Evolutionary conservation across 2,797 vertebrate genomes (phyloP), one percentile per base, ranked within the genome.

Genomic region (Sus cebifrons): DNA sequence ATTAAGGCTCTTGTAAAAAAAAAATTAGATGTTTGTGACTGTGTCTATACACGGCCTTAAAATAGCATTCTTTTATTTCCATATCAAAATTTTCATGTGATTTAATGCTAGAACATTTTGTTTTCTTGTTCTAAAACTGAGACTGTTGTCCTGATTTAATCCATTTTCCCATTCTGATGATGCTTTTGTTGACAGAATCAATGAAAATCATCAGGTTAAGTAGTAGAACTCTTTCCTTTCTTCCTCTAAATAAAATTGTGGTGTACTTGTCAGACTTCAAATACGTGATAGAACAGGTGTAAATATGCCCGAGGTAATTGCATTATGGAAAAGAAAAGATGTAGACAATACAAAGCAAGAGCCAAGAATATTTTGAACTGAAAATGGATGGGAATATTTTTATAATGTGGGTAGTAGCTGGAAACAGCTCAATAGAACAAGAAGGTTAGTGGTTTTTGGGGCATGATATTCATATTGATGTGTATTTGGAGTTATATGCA

Each of bases 51-150:
- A 36, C 44, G 77, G 2, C 60, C 64, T 86, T 90, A 85, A 94
- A 94, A 96, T 77, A 88, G 15, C 20, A 49, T 68, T 88, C 27
- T 92, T 94, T 92, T 81, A 73, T 94, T 96, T 95, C 18, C 68
- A 65, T 65, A 70, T 93, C 44, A 95, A 90, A 89, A 87, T 89
- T 77, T 88, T 91, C 85, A 75, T 68, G 29, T 44, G 36, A 95
- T 20, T 82, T 74, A 78, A 88, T 73, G 32, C 71, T 81, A 58
- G 36, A 89, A 84, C 62, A 86, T 88, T 96, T 67, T 89, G 23
- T 56, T 95, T 93, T 87, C 58, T 77, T 21, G 78, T 94, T 83
- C 49, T 79, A 52, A 92, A 92, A 54, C 56, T 83, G 70, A 49
- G 15, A 70, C 68, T 78, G 25, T 18, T 79, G 79, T 82, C 32